Evolutionary conservation across 2,113 vertebrate species (phyloP).

Genomic region (Isurus oxyrinchus): DNA sequence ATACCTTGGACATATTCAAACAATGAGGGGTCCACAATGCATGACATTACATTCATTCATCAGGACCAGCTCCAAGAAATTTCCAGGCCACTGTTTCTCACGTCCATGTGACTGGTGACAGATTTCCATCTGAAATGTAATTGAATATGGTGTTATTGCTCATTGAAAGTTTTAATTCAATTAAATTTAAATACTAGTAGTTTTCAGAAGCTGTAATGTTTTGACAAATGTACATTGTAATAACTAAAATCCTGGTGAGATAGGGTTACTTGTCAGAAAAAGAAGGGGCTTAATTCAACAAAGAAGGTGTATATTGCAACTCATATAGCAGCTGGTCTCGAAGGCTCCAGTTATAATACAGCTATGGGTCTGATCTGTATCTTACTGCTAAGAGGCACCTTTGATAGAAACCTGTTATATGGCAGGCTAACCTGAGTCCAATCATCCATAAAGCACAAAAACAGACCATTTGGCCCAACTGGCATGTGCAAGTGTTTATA

Average conservation of each 20-base stretch:
- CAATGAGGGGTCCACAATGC: too few relatives aligned
- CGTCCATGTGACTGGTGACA: background rate
- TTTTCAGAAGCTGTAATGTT: background rate
- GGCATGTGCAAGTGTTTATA: background rate
- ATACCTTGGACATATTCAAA: too few relatives aligned
- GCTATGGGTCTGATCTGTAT: background rate
- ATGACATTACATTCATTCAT: too few relatives aligned
- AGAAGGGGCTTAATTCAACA: background rate
- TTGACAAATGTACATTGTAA: background rate
- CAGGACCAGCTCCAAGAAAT: background rate
- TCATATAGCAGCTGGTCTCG: background rate
- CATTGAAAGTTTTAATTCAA: background rate
- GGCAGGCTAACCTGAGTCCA: background rate
- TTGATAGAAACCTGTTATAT: background rate
- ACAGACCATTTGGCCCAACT: background rate
- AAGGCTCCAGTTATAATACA: background rate
- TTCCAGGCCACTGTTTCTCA: background rate
- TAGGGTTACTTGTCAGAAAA: background rate
- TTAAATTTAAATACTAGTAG: background rate
- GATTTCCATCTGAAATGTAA: constrained; percentile 8
- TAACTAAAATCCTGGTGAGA: background rate
- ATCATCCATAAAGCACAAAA: background rate
- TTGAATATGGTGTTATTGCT: background rate
- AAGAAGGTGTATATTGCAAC: background rate
- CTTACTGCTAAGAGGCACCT: background rate